A percentile compares a stretch with the other conserved stretches of the same genome.
phyloP scores from a whole-genome alignment of 2,888 invertebrate species.

The Molanna angustata region DNA sequence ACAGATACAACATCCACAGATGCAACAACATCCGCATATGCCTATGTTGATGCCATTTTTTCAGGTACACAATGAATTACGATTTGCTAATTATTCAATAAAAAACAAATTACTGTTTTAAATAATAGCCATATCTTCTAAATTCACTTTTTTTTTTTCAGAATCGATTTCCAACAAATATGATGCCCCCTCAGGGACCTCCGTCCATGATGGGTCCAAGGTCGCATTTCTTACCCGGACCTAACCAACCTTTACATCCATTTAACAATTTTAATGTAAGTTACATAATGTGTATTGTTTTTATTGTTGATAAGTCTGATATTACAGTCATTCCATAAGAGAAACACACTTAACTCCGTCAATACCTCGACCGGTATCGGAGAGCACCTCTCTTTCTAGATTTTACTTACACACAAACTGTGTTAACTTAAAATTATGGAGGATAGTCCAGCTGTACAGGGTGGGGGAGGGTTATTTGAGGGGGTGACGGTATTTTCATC shows the following conservation, averaged over 20 bases:
- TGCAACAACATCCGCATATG: conserved; percentile 24
- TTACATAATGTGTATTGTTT: conserved; percentile 3
- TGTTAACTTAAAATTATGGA: too few relatives aligned
- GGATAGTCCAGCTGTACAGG: too few relatives aligned
- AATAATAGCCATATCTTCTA: neutral
- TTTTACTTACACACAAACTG: too few relatives aligned
- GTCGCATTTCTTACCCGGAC: conserved; percentile 48
- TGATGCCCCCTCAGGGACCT: conserved; percentile 49
- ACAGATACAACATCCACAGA: conserved; percentile 33
- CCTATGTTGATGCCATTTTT: conserved; percentile 24
- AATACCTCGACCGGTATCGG: too few relatives aligned
- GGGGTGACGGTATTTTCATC: too few relatives aligned
- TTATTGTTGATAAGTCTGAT: too few relatives aligned
- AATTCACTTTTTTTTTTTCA: conserved; percentile 32
- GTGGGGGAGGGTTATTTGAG: too few relatives aligned
- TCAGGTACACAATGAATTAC: conserved; percentile 15
- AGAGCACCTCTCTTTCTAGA: too few relatives aligned
- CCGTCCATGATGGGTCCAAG: conserved; percentile 40
- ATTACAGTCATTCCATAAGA: too few relatives aligned
- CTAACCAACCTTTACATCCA: conserved; percentile 34
- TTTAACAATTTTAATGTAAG: conserved; percentile 35
- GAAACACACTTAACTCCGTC: too few relatives aligned
- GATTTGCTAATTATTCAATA: neutral
- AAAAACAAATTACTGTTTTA: neutral
- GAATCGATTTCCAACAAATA: conserved; percentile 48